A percentile compares a stretch with the other conserved stretches of the same genome.
phyloP scores from a whole-genome alignment of 2,797 vertebrate genomes.

The Diceros bicornis region DNA sequence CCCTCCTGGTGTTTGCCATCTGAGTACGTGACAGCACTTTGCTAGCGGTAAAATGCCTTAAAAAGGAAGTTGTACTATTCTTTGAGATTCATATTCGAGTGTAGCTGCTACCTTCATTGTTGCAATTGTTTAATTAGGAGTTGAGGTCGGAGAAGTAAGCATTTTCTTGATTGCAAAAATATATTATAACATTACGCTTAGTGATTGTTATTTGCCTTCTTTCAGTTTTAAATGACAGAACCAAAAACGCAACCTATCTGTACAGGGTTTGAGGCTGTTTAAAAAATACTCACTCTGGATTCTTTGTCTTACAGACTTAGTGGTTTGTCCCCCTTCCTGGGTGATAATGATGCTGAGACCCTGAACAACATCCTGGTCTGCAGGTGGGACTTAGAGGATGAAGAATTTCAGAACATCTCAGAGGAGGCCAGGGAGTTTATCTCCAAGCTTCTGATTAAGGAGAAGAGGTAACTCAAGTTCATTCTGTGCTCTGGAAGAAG shows the following conservation, averaged over 20 bases:
- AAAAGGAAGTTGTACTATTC: background rate
- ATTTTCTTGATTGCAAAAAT: background rate
- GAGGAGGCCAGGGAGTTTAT: constrained; percentile 98
- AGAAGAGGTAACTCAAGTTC: constrained; percentile 93
- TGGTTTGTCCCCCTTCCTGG: constrained; percentile 97
- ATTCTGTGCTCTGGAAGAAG: background rate
- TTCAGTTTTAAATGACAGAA: background rate
- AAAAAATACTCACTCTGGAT: background rate
- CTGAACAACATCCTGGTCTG: constrained; percentile 97
- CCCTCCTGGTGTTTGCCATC: background rate
- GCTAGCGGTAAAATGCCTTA: background rate
- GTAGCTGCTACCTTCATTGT: background rate
- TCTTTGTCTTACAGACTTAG: constrained; percentile 91
- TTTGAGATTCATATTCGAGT: background rate
- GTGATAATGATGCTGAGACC: constrained; percentile 97
- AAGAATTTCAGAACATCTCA: constrained; percentile 95
- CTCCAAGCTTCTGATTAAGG: constrained; percentile 96
- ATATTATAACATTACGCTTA: background rate
- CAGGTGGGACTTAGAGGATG: constrained; percentile 97
- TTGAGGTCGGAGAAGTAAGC: too few relatives aligned
- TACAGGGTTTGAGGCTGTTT: background rate
- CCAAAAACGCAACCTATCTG: background rate
- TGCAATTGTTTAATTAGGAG: background rate
- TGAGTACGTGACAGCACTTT: background rate
- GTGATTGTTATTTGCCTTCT: background rate